phyloP scores from a whole-genome alignment of 2,797 vertebrate genomes.

The Takifugu ocellatus region DNA sequence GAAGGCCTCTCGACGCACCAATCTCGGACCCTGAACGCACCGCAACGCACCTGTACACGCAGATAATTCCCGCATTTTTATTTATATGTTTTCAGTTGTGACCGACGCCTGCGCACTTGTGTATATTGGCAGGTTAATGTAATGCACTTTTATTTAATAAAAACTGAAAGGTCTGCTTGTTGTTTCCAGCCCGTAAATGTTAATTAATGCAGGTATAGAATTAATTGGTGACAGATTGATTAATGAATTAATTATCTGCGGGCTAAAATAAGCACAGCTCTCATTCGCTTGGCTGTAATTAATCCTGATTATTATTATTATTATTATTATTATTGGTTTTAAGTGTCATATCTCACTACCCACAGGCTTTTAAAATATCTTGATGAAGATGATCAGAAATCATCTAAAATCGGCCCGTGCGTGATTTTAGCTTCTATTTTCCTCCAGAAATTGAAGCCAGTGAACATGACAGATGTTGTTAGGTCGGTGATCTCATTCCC shows the following conservation, averaged over 20 bases:
- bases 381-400: background rate
- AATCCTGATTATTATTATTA: slow-evolving; percentile 1
- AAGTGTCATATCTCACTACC: background rate
- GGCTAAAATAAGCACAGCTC: background rate
- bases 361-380: background rate
- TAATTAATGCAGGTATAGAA: slow-evolving; percentile 2
- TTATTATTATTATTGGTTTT: slow-evolving; percentile 5
- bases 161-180: slow-evolving; percentile 35
- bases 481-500: no score
- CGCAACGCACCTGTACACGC: slow-evolving; percentile 26
- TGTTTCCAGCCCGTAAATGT: slow-evolving; percentile 26
- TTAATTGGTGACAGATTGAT: background rate
- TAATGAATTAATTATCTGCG: background rate
- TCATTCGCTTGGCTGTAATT: background rate
- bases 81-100: slow-evolving; percentile 42
- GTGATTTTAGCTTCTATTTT: background rate
- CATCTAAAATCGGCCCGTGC: background rate
- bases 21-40: slow-evolving; percentile 20
- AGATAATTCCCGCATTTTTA: background rate
- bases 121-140: slow-evolving; percentile 41
- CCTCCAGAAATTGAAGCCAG: no score
- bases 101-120: slow-evolving; percentile 75
- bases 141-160: slow-evolving; percentile 70
- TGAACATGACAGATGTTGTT: no score
- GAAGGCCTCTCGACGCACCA: slow-evolving; percentile 20